Conservation (phyloP, 2,113 vertebrate species). For the Nothobranchius kuhntae region DNA sequence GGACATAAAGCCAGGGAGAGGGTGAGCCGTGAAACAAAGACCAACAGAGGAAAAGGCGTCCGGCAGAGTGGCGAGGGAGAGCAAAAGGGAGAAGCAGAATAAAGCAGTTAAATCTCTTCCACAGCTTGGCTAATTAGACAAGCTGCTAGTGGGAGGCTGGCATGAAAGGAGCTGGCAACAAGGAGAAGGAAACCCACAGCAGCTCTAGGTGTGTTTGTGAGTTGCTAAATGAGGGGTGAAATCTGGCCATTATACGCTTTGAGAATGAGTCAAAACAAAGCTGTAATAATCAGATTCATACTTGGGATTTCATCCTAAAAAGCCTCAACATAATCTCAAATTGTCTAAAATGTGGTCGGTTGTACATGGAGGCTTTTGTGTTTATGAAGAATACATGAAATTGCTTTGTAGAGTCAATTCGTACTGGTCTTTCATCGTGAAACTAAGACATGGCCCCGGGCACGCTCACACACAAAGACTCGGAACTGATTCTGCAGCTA, state of each 20-base stretch:
- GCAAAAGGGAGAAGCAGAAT: constrained; percentile 43
- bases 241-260: constrained; percentile 39
- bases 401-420: constrained; percentile 11
- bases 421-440: constrained; percentile 24
- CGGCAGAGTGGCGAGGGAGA: constrained; percentile 34
- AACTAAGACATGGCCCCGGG: constrained; percentile 34
- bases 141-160: constrained; percentile 58
- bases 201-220: constrained; percentile 33
- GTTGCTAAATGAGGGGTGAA: constrained; percentile 31
- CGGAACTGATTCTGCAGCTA: constrained; percentile 33
- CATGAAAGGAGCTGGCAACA: constrained; percentile 51
- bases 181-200: constrained; percentile 41
- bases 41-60: constrained; percentile 33
- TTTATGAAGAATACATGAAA: constrained; percentile 16
- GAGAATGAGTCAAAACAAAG: constrained; percentile 9
- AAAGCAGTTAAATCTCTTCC: constrained; percentile 56
- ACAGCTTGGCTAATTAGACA: constrained; percentile 64
- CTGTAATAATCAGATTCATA: not conserved
- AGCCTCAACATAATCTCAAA: constrained; percentile 1
- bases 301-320: not conserved
- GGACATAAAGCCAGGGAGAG: constrained; percentile 18
- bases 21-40: constrained; percentile 43
- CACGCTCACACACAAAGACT: constrained; percentile 35
- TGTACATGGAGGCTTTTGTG: not conserved
- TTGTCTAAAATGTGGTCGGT: constrained; percentile 5